A percentile compares a stretch with the other conserved stretches of the same genome.
phyloP scores from a whole-genome alignment of 2,888 invertebrate species.

The Clunio marinus region DNA sequence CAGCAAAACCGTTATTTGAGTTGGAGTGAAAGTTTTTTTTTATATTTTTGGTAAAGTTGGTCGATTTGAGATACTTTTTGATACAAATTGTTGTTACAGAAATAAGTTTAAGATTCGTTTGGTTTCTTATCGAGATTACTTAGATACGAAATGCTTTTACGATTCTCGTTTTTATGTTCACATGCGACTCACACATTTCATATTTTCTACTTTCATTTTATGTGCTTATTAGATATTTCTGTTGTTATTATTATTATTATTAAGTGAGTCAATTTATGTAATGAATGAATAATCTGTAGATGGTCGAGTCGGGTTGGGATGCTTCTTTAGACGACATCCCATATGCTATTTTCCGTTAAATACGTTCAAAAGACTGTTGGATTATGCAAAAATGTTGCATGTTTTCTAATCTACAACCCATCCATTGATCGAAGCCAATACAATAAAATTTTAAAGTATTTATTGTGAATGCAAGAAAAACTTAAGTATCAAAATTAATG shows the following conservation, averaged over 20 bases:
- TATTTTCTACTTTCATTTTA: neutral
- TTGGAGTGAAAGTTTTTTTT: neutral
- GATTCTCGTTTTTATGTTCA: neutral
- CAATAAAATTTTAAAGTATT: neutral
- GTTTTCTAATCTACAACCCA: neutral
- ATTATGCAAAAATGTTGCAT: neutral
- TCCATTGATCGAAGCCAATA: neutral
- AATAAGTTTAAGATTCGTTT: too few relatives aligned
- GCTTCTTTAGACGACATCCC: conserved; percentile 15
- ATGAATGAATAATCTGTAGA: conserved; percentile 20
- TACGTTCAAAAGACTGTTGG: neutral
- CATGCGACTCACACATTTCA: neutral
- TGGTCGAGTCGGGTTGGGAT: neutral
- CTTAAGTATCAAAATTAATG: neutral
- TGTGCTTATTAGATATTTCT: too few relatives aligned
- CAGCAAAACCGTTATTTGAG: conserved; percentile 33
- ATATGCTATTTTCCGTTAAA: neutral
- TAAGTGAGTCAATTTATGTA: conserved; percentile 34
- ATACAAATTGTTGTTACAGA: too few relatives aligned
- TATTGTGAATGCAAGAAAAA: neutral
- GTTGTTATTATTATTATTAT: too few relatives aligned
- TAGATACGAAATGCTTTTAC: neutral
- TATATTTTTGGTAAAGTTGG: neutral
- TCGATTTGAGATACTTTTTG: neutral
- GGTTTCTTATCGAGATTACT: too few relatives aligned